These are phyloP conservation scores for Dryadula phaetusa DNA, from an alignment of 2,888 invertebrate species.

Conservation along the genomic window DNA sequence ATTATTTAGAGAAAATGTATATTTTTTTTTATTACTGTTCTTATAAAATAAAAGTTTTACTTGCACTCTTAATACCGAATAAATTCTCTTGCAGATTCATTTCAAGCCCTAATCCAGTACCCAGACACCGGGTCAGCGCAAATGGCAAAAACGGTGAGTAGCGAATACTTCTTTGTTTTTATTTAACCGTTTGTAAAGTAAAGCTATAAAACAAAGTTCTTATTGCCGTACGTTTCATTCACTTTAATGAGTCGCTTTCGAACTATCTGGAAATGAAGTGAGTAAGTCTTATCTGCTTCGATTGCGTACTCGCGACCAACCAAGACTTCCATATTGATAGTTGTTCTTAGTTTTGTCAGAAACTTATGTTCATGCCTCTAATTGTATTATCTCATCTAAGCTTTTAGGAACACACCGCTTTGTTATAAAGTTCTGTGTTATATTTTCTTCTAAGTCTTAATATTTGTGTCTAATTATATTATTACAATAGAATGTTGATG, in stretches of 20 bases:
- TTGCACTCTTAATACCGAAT: conserved; percentile 34
- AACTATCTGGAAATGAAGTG: conserved; percentile 74
- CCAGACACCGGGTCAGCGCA: conserved; percentile 98
- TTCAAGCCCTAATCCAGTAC: conserved; percentile 99
- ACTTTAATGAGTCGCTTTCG: conserved; percentile 74
- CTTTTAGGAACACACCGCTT: neutral
- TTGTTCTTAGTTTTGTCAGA: conserved; percentile 43
- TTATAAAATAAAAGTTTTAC: neutral
- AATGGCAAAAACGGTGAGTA: conserved; percentile 96
- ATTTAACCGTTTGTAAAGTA: conserved; percentile 75
- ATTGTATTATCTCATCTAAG: conserved; percentile 37
- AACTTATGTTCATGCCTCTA: conserved; percentile 32
- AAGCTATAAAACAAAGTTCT: conserved; percentile 78
- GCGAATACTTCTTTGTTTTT: conserved; percentile 72
- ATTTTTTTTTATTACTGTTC: neutral
- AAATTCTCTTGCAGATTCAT: conserved; percentile 90
- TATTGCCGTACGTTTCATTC: conserved; percentile 78
- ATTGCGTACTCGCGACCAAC: conserved; percentile 37
- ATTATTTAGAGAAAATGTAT: neutral
- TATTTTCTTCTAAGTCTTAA: neutral
- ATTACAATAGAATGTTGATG: neutral
- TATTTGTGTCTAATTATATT: neutral
- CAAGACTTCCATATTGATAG: conserved; percentile 55
- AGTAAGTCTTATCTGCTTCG: conserved; percentile 57
- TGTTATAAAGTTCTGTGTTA: neutral